Percentiles rank a stretch among this genome's conserved stretches.
These are phyloP conservation scores for Scaptomyza polygonia DNA, from an alignment of 2,888 invertebrate species.

Conservation along the genomic window DNA sequence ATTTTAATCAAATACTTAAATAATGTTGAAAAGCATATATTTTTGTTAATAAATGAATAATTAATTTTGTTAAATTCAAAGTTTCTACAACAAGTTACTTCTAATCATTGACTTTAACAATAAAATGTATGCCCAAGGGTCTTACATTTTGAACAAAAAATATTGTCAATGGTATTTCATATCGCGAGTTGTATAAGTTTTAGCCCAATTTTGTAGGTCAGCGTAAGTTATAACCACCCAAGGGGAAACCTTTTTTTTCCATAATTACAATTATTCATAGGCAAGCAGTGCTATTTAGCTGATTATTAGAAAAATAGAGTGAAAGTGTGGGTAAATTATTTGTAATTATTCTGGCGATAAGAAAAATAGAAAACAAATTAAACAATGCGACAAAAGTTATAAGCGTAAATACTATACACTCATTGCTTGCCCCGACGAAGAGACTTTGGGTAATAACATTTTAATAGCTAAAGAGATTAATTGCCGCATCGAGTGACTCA, in stretches of 20 bases:
- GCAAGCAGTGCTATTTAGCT: constrained; percentile 13
- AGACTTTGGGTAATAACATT: constrained; percentile 72
- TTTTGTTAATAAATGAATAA: too few species aligned
- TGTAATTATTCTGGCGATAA: constrained; percentile 35
- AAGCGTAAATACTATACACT: constrained; percentile 7
- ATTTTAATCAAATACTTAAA: too few species aligned
- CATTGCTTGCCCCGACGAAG: constrained; percentile 2
- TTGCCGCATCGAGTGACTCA: constrained; percentile 69
- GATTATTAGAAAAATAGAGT: constrained; percentile 6
- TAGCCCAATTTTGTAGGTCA: neutral
- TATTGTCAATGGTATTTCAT: constrained; percentile 1
- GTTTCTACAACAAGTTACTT: neutral
- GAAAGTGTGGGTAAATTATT: constrained; percentile 9
- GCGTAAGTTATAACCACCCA: neutral
- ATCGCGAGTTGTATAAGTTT: neutral
- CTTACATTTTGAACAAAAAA: neutral
- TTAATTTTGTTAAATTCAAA: too few species aligned
- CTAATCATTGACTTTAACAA: neutral
- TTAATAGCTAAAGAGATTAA: constrained; percentile 73
- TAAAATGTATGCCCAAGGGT: neutral
- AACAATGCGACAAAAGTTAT: constrained; percentile 29
- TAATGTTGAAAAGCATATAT: too few species aligned
- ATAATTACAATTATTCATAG: constrained; percentile 40
- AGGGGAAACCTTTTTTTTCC: constrained; percentile 42
- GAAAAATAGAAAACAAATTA: constrained; percentile 3